These are phyloP conservation scores for Drosophila repletoides DNA, from an alignment of 1,140 invertebrate genomes.

Conservation along the genomic window DNA sequence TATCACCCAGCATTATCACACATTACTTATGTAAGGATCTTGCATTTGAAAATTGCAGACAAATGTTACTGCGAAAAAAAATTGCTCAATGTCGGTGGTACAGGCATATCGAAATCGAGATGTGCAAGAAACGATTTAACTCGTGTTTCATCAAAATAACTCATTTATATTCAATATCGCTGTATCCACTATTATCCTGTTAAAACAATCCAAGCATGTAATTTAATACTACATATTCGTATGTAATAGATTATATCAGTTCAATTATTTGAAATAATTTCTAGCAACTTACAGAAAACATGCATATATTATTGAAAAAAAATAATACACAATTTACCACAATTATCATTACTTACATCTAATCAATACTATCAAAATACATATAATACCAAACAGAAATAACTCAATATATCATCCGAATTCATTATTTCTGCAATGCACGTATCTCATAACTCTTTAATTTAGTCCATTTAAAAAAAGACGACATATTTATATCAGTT, in stretches of 20 bases:
- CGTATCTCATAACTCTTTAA: conserved; percentile 16
- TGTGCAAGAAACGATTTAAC: conserved; percentile 16
- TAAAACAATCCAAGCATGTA: conserved; percentile 6
- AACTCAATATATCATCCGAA: conserved; percentile 9
- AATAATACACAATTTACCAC: conserved; percentile 25
- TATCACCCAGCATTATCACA: too few relatives aligned
- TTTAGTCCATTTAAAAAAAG: conserved; percentile 16
- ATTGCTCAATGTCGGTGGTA: conserved; percentile 22
- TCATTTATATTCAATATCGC: conserved; percentile 20
- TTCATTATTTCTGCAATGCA: conserved; percentile 31
- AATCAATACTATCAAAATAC: conserved; percentile 25
- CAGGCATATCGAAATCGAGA: conserved; percentile 15
- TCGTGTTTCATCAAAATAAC: conserved; percentile 21
- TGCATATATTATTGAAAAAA: conserved; percentile 12
- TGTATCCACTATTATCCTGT: conserved; percentile 22
- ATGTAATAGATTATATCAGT: conserved; percentile 22
- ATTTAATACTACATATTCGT: conserved; percentile 26
- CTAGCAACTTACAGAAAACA: conserved; percentile 1
- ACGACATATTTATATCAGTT: conserved; percentile 12
- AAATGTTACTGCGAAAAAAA: background rate
- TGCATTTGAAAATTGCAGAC: background rate
- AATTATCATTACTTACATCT: conserved; percentile 16
- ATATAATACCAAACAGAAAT: conserved; percentile 19
- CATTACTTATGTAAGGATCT: too few relatives aligned
- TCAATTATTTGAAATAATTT: conserved; percentile 7